Evolutionary conservation across 2,797 vertebrate genomes (phyloP), one percentile per base, ranked within the genome.

Genomic region (Notolabrus celidotus): DNA sequence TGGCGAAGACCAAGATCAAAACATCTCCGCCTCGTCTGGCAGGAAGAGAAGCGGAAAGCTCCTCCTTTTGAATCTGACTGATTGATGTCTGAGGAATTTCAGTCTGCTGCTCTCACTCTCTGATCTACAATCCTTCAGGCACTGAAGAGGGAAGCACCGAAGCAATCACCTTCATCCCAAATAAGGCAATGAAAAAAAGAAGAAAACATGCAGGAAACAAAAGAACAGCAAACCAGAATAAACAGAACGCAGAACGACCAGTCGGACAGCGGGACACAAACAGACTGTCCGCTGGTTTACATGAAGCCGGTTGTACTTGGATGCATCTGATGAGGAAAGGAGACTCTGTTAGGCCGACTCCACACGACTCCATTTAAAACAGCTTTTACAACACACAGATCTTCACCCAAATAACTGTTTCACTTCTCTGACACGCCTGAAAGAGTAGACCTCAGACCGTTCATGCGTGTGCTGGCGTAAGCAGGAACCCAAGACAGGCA

Each of bases 141-240:
- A 93, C 92, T 80, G 79, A 73, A 1, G 74, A 53, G 63, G 68
- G 46, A 41, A 85, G 86, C 80, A 72, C 75, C 79, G 74, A 85
- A 25, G 38, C 66, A 80, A 80, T 74, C 77, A 79, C 52, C 80
- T 77, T 77, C 68, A 80, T 79, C 67, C 79, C 61, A 71, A 77
- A 71, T 89, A 94, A 93, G 90, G 90, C 92, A 10, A 80, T 83
- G 25, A 78, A 86, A 84, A 69, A 50, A 29, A 22, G 14, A 25
- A 51, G 58, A 69, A 78, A 19, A 56, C 25, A 78, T n/a, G 60
- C 58, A 70, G 29, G 34, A 69, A 31, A 31, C 29, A 31, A 27
- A 31, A 8, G 5, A 74, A 70, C 51, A 1, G 33, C 2, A 58
- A 62, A 63, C 17, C n/a, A 1, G 12, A 53, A 71, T 12, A 70